phyloP scores from a whole-genome alignment of 64 coral and sea anemone species.

The Pocillopora verrucosa region DNA sequence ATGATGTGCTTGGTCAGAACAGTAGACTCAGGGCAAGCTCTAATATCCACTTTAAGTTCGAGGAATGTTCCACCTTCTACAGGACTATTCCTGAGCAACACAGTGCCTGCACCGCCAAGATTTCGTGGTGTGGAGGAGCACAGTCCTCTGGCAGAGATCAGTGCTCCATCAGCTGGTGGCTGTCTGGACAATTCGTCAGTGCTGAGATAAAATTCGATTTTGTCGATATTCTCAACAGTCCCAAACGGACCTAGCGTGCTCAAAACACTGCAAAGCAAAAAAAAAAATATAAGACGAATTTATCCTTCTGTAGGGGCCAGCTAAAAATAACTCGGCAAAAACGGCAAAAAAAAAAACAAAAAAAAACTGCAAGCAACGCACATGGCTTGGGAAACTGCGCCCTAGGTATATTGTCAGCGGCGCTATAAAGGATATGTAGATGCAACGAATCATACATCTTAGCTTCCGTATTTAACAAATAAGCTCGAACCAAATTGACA shows the following conservation, averaged over 20 bases:
- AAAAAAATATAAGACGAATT: not conserved
- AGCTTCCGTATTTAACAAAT: no score
- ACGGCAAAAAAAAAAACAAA: no score
- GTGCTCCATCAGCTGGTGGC: not conserved
- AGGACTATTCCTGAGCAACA: constrained; percentile 48
- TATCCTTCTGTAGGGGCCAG: no score
- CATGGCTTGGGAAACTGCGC: no score
- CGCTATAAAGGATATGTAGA: no score
- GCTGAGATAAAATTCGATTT: not conserved
- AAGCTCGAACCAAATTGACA: no score
- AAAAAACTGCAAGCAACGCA: no score
- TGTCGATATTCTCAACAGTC: constrained; percentile 26
- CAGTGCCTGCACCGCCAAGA: constrained; percentile 29
- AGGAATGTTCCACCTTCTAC: constrained; percentile 4
- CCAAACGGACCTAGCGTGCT: constrained; percentile 46
- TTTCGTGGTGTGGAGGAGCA: constrained; percentile 58
- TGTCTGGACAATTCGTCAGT: constrained; percentile 4
- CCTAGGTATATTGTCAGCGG: no score
- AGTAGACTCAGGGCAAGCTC: constrained; percentile 10
- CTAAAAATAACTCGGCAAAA: no score
- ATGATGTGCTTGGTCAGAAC: constrained; percentile 38
- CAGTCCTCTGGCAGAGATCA: constrained; percentile 42
- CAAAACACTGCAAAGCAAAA: constrained; percentile 17
- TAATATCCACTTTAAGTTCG: constrained; percentile 53
- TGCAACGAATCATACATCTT: no score